Evolutionary conservation across 2,888 invertebrate species (phyloP), one percentile per base, ranked within the genome.

Genomic region (Cosmorhoe ocellata): DNA sequence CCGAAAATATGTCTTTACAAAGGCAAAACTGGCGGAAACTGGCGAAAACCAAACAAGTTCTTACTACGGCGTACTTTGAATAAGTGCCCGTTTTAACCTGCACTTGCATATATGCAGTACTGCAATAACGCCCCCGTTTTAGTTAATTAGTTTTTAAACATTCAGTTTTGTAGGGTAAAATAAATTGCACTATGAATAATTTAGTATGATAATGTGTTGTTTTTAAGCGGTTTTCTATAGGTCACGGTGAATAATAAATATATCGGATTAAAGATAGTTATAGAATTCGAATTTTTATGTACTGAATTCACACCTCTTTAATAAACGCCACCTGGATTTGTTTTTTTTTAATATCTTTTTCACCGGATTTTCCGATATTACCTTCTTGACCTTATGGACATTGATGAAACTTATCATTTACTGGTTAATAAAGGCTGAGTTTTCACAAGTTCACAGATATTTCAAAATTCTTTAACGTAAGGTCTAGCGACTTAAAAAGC

Each of bases 1-100:
- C 67, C 74, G 76, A 80, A 86, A 83, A 82, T 84, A 82, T 87
- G 82, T 83, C 72, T 73, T 73, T 63, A 65, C 85, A 84, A 37
- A 44, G 40, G 40, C 40, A 24, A 45, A 44, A 39, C 31, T 11
- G 36, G 43, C 31, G 36, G 40, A 52, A 85, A 86, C 81, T 82
- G 69, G 67, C 42, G 71, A 64, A 73, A 69, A 68, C 74, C 76
- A 79, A 81, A 83, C 83, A 76, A 63, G 71, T 72, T 79, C 78
- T 79, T 74, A 74, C 68, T 69, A 63, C 28, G 2, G 7, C 33
- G 14, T 14, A 27, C 61, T 70, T 64, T 70, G 74, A 79, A 74
- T 82, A 77, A 79, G 74, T 74, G 66, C 66, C 61, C 74, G 76
- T 28, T 36, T 10, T 76, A 81, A 71, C 72, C 71, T 74, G 76